Percentiles rank a stretch among this genome's conserved stretches.
phyloP scores from a whole-genome alignment of 1,140 invertebrate genomes.

The Penaeus vannamei region DNA sequence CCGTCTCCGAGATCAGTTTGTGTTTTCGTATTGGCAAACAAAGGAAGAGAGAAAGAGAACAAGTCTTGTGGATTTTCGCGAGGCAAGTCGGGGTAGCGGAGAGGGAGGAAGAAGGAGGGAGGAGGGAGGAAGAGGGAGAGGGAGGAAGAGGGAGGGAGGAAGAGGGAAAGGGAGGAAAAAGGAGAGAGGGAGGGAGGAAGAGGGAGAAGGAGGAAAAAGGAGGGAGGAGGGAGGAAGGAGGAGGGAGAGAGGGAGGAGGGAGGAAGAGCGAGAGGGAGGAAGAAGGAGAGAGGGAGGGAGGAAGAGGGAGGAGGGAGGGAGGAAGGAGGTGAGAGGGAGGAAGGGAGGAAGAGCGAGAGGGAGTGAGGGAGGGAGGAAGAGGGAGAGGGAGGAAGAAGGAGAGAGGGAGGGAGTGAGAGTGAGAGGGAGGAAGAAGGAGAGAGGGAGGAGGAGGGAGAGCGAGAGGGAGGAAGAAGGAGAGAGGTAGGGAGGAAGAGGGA shows the following conservation, averaged over 20 bases:
- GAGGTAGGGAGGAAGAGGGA: background rate
- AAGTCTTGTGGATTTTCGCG: background rate
- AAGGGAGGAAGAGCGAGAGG: background rate
- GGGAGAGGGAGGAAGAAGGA: background rate
- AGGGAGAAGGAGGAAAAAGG: too few species aligned
- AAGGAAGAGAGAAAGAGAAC: background rate
- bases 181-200: too few species aligned
- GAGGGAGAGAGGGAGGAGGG: too few species aligned
- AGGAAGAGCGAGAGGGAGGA: too few species aligned
- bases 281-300: background rate
- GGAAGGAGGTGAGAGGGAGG: background rate
- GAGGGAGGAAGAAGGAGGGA: background rate
- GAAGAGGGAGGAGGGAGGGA: background rate
- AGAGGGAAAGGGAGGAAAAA: too few species aligned
- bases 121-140: background rate
- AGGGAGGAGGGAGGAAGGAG: too few species aligned
- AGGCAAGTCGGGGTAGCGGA: too few species aligned
- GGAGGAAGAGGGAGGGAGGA: too few species aligned
- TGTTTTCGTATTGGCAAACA: background rate
- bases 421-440: background rate
- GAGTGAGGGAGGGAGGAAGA: too few species aligned
- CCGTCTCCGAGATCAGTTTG: background rate
- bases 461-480: background rate
- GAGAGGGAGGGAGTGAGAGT: background rate
- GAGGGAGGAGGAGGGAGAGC: background rate